These are phyloP conservation scores for Coreius guichenoti DNA, from an alignment of 2,797 vertebrate genomes.

Conservation along the genomic window DNA sequence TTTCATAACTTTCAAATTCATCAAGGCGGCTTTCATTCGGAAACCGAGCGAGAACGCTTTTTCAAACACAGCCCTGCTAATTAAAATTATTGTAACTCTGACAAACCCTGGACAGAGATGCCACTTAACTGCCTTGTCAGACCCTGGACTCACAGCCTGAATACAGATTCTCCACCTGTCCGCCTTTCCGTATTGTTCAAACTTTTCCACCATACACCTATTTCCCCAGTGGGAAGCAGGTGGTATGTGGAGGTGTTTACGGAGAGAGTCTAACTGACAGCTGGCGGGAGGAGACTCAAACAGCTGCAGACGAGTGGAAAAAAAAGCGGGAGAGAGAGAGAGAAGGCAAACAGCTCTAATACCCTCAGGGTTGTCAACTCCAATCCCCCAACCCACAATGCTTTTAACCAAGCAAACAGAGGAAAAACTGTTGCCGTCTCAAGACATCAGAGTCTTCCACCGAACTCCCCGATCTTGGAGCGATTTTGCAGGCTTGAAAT, in stretches of 20 bases:
- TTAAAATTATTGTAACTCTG: conserved; percentile 55
- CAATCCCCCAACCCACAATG: conserved; percentile 67
- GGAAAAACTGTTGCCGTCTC: conserved; percentile 76
- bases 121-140: conserved; percentile 49
- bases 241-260: conserved; percentile 83
- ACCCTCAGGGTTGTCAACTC: conserved; percentile 81
- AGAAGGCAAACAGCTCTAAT: conserved; percentile 74
- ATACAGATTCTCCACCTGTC: conserved; percentile 51
- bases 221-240: conserved; percentile 83
- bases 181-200: conserved; percentile 52
- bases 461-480: conserved; percentile 64
- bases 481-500: conserved; percentile 54
- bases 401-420: conserved; percentile 79
- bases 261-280: conserved; percentile 80
- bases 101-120: conserved; percentile 33
- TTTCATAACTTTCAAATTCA: conserved; percentile 33
- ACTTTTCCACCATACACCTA: conserved; percentile 74
- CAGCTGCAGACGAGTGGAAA: conserved; percentile 84
- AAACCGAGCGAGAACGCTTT: conserved; percentile 7
- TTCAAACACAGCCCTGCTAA: conserved; percentile 36
- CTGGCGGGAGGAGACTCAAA: conserved; percentile 82
- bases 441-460: conserved; percentile 70
- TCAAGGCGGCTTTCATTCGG: conserved; percentile 29
- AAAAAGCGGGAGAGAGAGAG: conserved; percentile 60
- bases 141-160: conserved; percentile 21